These are phyloP conservation scores for Elegia similella DNA, from an alignment of 2,888 invertebrate species.

Conservation along the genomic window DNA sequence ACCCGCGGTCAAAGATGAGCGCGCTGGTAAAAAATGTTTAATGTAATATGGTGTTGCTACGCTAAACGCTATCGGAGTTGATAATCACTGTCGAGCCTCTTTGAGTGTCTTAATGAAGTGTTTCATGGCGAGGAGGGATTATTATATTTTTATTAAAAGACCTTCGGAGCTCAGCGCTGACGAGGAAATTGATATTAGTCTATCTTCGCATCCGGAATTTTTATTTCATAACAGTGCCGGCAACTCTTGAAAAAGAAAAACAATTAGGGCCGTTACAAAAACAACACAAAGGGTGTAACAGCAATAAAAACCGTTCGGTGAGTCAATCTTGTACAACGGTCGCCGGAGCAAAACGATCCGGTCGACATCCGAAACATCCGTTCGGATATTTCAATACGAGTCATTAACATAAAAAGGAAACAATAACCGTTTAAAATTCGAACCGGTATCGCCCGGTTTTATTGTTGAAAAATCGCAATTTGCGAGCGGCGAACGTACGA, in stretches of 20 bases:
- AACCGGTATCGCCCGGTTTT: slow-evolving; percentile 68
- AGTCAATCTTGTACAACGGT: slow-evolving; percentile 64
- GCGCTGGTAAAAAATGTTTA: slow-evolving; percentile 53
- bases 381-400: slow-evolving; percentile 70
- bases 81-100: slow-evolving; percentile 68
- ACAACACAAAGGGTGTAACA: slow-evolving; percentile 59
- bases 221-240: slow-evolving; percentile 29
- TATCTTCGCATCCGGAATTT: slow-evolving; percentile 29
- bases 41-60: slow-evolving; percentile 64
- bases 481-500: slow-evolving; percentile 59
- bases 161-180: slow-evolving; percentile 40
- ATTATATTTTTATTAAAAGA: slow-evolving; percentile 65
- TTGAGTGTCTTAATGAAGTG: slow-evolving; percentile 71
- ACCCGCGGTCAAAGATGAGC: slow-evolving; percentile 53
- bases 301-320: slow-evolving; percentile 60
- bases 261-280: slow-evolving; percentile 55
- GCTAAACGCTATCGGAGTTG: slow-evolving; percentile 62
- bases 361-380: slow-evolving; percentile 58
- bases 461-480: slow-evolving; percentile 73
- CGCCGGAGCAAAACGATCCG: slow-evolving; percentile 61
- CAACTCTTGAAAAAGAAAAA: slow-evolving; percentile 49
- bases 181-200: slow-evolving; percentile 52
- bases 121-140: slow-evolving; percentile 56
- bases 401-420: slow-evolving; percentile 79
- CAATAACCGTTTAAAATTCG: slow-evolving; percentile 79